Evolutionary conservation across 2,797 vertebrate genomes (phyloP).

Genomic region (Bovichtus variegatus): DNA sequence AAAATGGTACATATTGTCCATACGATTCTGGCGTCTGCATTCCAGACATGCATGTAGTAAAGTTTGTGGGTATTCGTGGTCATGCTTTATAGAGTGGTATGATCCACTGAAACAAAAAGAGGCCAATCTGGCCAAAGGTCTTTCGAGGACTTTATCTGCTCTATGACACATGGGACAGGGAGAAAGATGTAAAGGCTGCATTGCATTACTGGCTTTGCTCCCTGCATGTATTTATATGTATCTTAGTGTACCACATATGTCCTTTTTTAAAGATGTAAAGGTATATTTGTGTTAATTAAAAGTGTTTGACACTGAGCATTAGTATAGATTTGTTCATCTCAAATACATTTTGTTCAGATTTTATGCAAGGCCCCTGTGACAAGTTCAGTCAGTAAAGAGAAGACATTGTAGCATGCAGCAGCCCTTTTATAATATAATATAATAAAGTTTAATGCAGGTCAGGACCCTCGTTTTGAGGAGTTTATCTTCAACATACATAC

Average conservation of each 20-base stretch:
- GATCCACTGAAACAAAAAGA: background rate
- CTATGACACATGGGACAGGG: background rate
- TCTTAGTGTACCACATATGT: background rate
- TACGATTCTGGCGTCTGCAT: slow-evolving; percentile 26
- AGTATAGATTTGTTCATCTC: background rate
- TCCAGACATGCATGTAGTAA: slow-evolving; percentile 26
- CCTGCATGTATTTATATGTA: background rate
- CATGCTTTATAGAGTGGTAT: background rate
- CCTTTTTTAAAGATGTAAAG: background rate
- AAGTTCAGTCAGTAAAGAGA: background rate
- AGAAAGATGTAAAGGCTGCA: background rate
- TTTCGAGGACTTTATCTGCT: slow-evolving; percentile 1
- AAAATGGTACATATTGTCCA: slow-evolving; percentile 5
- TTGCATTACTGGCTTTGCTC: background rate
- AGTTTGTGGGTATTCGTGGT: background rate
- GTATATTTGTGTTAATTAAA: background rate
- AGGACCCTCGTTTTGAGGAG: background rate
- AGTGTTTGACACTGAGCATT: background rate
- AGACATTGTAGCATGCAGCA: background rate
- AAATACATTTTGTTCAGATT: background rate
- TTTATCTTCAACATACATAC: background rate
- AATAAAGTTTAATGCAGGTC: background rate
- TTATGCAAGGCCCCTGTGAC: background rate
- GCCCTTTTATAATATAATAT: background rate
- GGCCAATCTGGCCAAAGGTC: background rate